Evolutionary conservation across 2,113 vertebrate genomes (phyloP).

Genomic region (Pseudonaja textilis): DNA sequence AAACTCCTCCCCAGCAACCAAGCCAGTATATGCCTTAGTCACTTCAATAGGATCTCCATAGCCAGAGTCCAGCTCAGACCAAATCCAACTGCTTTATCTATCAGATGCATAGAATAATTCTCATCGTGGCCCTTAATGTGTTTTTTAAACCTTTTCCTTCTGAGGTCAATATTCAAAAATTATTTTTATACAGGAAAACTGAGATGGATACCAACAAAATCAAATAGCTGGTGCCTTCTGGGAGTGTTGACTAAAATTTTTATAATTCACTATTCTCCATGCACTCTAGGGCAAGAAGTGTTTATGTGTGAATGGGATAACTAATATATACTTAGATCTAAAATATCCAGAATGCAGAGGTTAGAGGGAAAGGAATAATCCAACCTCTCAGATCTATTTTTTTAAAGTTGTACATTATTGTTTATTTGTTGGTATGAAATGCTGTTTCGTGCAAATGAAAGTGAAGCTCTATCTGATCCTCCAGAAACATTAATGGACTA

Average conservation of each 20-base stretch:
- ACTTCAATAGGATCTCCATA: not conserved
- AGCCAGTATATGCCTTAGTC: not conserved
- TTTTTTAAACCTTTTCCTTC: not conserved
- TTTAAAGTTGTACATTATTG: slow-evolving; percentile 9
- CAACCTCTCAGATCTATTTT: slow-evolving; percentile 20
- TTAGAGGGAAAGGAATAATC: not conserved
- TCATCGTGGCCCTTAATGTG: not conserved
- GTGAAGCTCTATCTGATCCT: slow-evolving; percentile 51
- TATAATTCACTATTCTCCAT: not conserved
- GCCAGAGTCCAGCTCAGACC: not conserved
- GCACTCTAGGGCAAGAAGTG: not conserved
- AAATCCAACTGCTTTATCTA: not conserved
- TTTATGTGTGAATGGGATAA: slow-evolving; percentile 20
- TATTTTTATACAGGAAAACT: not conserved
- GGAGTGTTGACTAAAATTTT: not conserved
- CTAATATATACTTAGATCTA: slow-evolving; percentile 39
- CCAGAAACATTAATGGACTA: slow-evolving; percentile 58
- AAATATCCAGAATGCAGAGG: slow-evolving; percentile 35
- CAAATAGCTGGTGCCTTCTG: not conserved
- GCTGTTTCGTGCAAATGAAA: slow-evolving; percentile 55
- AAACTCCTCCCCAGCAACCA: not conserved
- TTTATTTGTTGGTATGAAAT: slow-evolving; percentile 53
- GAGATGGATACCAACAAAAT: not conserved
- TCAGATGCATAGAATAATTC: not conserved
- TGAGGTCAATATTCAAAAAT: not conserved